Evolutionary conservation across 2,113 vertebrate genomes (phyloP).

Genomic region (Thryonomys swinderianus): DNA sequence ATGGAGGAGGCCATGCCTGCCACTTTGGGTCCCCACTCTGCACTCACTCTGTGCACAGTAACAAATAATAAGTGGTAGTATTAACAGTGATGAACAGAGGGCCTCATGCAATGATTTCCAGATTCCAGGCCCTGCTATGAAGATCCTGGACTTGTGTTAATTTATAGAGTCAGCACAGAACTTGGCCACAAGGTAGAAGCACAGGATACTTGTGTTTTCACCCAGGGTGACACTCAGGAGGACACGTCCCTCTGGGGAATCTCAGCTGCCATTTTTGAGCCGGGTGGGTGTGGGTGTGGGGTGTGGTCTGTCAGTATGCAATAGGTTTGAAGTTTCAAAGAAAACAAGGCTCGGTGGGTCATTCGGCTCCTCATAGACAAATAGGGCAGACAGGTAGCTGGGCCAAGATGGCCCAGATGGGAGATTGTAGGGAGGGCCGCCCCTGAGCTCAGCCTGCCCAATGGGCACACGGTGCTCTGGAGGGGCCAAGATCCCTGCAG

Average conservation of each 20-base stretch:
- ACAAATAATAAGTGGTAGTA: neutral
- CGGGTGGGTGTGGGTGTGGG: neutral
- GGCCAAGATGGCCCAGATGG: neutral
- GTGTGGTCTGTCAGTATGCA: neutral
- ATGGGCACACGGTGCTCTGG: neutral
- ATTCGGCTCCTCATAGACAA: too few relatives aligned
- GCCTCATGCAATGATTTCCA: neutral
- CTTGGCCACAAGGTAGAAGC: neutral
- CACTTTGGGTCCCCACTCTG: accelerated
- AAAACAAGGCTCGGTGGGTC: neutral
- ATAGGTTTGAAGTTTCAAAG: neutral
- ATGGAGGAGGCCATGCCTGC: neutral
- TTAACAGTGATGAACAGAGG: neutral
- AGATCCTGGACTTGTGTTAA: neutral
- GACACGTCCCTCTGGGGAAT: neutral
- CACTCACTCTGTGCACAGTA: too few relatives aligned
- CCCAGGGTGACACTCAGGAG: too few relatives aligned
- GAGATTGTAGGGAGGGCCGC: neutral
- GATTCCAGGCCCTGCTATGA: neutral
- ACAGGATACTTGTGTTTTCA: accelerated
- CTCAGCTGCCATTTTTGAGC: neutral
- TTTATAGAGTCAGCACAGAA: neutral
- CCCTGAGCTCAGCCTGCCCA: neutral
- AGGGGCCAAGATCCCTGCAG: neutral
- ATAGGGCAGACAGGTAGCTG: neutral